Conservation (phyloP, 2,888 invertebrate species). For the Steromphala cineraria region DNA sequence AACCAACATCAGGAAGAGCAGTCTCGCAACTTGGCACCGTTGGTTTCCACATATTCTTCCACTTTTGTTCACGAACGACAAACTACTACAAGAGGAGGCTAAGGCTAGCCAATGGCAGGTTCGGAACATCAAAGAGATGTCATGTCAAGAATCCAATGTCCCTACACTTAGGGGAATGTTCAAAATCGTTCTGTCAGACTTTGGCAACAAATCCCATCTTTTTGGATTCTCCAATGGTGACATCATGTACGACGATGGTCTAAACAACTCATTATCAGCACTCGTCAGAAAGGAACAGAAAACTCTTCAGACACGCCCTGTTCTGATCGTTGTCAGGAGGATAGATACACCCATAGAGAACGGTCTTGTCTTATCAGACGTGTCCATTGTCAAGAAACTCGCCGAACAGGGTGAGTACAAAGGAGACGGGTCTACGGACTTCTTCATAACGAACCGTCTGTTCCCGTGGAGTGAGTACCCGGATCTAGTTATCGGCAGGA, state of each 20-base stretch:
- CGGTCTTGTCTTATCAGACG: not conserved
- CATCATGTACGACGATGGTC: slow-evolving; percentile 31
- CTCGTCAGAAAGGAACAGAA: not conserved
- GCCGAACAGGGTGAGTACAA: not conserved
- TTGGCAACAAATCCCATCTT: not conserved
- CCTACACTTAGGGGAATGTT: slow-evolving; percentile 34
- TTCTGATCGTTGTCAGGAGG: slow-evolving; percentile 25
- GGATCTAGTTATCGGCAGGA: slow-evolving; percentile 28
- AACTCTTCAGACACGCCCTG: not conserved
- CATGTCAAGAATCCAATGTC: slow-evolving; percentile 18
- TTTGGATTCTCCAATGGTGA: slow-evolving; percentile 36
- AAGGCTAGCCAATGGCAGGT: slow-evolving; percentile 13
- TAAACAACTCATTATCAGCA: slow-evolving; percentile 29
- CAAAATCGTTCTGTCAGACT: not conserved
- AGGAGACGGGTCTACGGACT: slow-evolving; percentile 34
- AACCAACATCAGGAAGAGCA: slow-evolving; percentile 18
- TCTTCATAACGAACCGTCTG: slow-evolving; percentile 32
- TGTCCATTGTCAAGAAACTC: slow-evolving; percentile 5
- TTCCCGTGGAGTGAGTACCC: slow-evolving; percentile 37
- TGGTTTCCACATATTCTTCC: slow-evolving; percentile 11
- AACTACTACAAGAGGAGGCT: not conserved
- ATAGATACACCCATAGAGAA: slow-evolving; percentile 20
- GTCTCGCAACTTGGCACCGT: slow-evolving; percentile 23
- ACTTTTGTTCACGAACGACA: slow-evolving; percentile 22
- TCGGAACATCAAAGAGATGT: not conserved